Percentiles rank a stretch among this genome's conserved stretches.
phyloP scores from a whole-genome alignment of 2,888 invertebrate species.

The Hypomecis punctinalis region DNA sequence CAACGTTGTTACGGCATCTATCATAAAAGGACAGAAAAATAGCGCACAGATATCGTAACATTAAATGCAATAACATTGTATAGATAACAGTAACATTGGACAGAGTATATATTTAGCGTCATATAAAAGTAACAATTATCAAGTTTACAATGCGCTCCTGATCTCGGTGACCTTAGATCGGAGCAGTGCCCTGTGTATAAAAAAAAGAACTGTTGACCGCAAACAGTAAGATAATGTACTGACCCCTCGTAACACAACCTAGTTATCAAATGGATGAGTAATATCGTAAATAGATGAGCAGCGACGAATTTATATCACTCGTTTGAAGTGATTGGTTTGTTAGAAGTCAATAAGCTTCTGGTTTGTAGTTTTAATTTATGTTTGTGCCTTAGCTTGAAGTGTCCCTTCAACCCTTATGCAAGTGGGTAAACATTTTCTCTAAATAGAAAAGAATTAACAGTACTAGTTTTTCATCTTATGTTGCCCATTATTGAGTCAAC shows the following conservation, averaged over 20 bases:
- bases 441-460: neutral
- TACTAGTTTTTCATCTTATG: neutral
- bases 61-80: neutral
- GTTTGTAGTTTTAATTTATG: neutral
- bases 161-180: constrained; percentile 41
- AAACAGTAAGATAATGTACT: constrained; percentile 43
- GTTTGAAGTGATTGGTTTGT: neutral
- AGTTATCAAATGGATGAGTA: constrained; percentile 45
- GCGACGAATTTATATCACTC: neutral
- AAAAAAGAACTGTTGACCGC: constrained; percentile 48
- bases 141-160: constrained; percentile 42
- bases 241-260: constrained; percentile 48
- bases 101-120: constrained; percentile 14
- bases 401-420: too few species aligned
- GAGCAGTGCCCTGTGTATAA: constrained; percentile 49
- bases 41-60: neutral
- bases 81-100: constrained; percentile 2
- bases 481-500: constrained; percentile 12
- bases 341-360: neutral
- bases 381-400: neutral
- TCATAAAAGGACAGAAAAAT: too few species aligned
- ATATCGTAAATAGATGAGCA: constrained; percentile 30
- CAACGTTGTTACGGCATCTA: too few species aligned
- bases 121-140: constrained; percentile 46
- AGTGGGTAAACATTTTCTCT: too few species aligned